A percentile compares a stretch with the other conserved stretches of the same genome.
Conservation (phyloP, 2,113 vertebrate genomes). For the Orycteropus afer region DNA sequence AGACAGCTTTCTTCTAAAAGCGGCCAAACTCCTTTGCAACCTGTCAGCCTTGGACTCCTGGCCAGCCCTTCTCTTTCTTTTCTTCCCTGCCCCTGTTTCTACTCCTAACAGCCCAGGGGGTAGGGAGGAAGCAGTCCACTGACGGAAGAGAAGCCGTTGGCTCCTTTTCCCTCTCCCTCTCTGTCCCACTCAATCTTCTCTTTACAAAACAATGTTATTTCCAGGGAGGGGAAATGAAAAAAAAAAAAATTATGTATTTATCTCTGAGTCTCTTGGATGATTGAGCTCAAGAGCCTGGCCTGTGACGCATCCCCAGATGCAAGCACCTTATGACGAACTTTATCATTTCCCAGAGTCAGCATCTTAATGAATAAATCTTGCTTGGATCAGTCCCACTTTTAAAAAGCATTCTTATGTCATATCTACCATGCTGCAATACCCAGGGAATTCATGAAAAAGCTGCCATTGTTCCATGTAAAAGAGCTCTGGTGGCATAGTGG, state of each 20-base stretch:
- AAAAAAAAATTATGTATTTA: not conserved
- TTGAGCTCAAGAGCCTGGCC: not conserved
- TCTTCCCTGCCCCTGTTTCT: not conserved
- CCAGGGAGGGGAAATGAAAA: not conserved
- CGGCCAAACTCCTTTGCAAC: not conserved
- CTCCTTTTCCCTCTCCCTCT: not conserved
- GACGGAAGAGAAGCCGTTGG: not conserved
- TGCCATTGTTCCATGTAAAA: conserved; percentile 44
- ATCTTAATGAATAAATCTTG: conserved; percentile 46
- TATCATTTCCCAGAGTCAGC: not conserved
- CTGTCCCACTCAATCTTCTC: not conserved
- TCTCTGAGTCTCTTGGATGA: conserved; percentile 6
- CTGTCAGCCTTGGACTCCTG: not conserved
- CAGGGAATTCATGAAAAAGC: conserved; percentile 50
- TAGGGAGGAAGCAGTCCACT: not conserved
- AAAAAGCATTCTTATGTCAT: conserved; percentile 20
- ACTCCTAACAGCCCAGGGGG: not conserved
- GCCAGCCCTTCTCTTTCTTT: not conserved
- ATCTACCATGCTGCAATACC: not conserved
- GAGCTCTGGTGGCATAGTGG: not conserved
- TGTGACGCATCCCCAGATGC: not conserved
- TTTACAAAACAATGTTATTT: conserved; percentile 32
- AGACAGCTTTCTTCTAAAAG: not conserved
- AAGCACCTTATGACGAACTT: not conserved
- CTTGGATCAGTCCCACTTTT: not conserved